phyloP scores from a whole-genome alignment of 2,113 vertebrate genomes.

The Pygoscelis antarcticus region DNA sequence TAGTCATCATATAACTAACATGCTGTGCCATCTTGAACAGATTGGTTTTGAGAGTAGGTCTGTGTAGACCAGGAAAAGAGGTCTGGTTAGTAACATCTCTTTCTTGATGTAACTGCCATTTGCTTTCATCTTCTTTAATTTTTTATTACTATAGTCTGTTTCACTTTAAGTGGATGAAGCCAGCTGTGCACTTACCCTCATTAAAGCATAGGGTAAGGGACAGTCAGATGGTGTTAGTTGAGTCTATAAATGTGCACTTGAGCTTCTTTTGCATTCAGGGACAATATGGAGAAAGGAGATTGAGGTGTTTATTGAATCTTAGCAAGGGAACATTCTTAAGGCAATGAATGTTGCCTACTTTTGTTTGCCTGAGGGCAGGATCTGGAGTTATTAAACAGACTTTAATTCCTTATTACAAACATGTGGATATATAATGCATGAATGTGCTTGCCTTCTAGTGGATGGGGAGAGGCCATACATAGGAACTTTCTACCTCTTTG shows the following conservation, averaged over 20 bases:
- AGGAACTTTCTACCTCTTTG: background rate
- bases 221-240: background rate
- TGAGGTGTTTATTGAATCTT: background rate
- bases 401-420: background rate
- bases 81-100: background rate
- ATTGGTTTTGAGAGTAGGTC: background rate
- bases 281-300: background rate
- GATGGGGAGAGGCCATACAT: too few species aligned
- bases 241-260: background rate
- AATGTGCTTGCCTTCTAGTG: background rate
- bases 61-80: background rate
- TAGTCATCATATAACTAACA: background rate
- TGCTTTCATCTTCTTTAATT: background rate
- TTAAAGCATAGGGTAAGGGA: background rate
- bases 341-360: background rate
- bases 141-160: background rate
- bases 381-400: background rate
- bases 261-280: background rate
- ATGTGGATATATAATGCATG: fast-evolving
- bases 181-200: background rate
- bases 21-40: background rate
- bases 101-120: background rate
- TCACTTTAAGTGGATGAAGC: background rate
- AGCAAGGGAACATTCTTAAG: background rate
- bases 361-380: fast-evolving